phyloP scores from a whole-genome alignment of 2,888 invertebrate species.

The Rhimphoctona megacephalus region DNA sequence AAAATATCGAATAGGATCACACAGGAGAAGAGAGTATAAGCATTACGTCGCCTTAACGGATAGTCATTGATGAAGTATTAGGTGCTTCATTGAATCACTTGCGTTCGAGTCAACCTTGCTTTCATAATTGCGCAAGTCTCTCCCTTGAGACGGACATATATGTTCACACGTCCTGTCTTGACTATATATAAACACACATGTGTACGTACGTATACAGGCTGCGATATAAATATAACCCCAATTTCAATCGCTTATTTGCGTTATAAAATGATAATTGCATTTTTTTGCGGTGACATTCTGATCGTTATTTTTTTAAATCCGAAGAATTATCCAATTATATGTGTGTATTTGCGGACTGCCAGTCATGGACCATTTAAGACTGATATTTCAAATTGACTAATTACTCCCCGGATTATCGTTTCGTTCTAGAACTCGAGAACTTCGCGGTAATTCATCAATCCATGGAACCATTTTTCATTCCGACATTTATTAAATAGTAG shows the following conservation, averaged over 20 bases:
- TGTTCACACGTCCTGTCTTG: slow-evolving; percentile 54
- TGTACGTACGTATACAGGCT: background rate
- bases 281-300: background rate
- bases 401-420: slow-evolving; percentile 8
- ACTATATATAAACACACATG: background rate
- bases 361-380: background rate
- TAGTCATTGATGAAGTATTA: slow-evolving; percentile 73
- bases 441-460: slow-evolving; percentile 45
- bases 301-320: background rate
- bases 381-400: background rate
- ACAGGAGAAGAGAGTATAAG: slow-evolving; percentile 56
- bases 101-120: slow-evolving; percentile 74
- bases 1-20: slow-evolving; percentile 48
- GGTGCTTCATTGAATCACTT: slow-evolving; percentile 74
- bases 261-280: background rate
- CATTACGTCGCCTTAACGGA: slow-evolving; percentile 57
- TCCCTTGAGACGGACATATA: slow-evolving; percentile 42
- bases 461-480: background rate
- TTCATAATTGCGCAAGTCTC: slow-evolving; percentile 77
- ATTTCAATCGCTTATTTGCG: background rate
- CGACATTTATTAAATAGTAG: background rate
- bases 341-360: slow-evolving; percentile 1
- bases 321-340: slow-evolving; percentile 21
- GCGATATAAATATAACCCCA: slow-evolving; percentile 2
- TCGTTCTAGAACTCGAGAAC: background rate